Conservation (phyloP, 2,797 vertebrate genomes). For the Rhadinocentrus ornatus region DNA sequence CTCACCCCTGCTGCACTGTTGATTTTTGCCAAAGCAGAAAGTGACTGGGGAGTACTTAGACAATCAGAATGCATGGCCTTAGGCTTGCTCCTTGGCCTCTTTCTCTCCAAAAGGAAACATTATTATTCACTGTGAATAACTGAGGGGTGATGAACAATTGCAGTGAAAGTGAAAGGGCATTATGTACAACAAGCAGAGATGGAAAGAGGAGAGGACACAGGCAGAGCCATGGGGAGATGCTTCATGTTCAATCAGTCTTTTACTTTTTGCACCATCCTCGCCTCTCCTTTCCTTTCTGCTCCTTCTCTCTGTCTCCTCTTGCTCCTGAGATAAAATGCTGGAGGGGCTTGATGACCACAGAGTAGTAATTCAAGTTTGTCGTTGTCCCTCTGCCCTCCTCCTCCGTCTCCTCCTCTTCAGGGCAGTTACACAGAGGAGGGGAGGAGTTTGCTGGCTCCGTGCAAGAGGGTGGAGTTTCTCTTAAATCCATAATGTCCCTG, state of each 20-base stretch:
- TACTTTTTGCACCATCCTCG: conserved; percentile 18
- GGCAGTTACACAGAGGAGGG: conserved; percentile 42
- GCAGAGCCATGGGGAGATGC: conserved; percentile 56
- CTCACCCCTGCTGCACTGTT: conserved; percentile 36
- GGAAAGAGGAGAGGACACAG: conserved; percentile 42
- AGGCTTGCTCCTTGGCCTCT: conserved; percentile 55
- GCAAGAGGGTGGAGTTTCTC: conserved; percentile 56
- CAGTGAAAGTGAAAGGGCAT: conserved; percentile 47
- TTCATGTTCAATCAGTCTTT: conserved; percentile 62
- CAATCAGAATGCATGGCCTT: conserved; percentile 68
- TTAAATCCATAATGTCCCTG: conserved; percentile 66
- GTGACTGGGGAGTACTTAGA: conserved; percentile 62
- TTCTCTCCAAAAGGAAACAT: conserved; percentile 62
- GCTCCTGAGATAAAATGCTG: conserved; percentile 46
- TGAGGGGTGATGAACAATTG: conserved; percentile 65
- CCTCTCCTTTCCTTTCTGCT: conserved; percentile 15
- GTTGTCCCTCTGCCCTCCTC: conserved; percentile 47
- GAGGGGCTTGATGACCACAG: conserved; percentile 53
- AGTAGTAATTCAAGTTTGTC: conserved; percentile 76
- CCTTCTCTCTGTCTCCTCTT: conserved; percentile 5
- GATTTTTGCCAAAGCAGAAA: conserved; percentile 42
- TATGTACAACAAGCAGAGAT: conserved; percentile 57
- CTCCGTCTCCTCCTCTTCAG: conserved; percentile 39
- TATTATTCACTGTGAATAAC: conserved; percentile 71
- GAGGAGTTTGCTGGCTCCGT: conserved; percentile 58